These are phyloP conservation scores for Papilio dardanus DNA, from an alignment of 1,140 invertebrate genomes.

Conservation along the genomic window DNA sequence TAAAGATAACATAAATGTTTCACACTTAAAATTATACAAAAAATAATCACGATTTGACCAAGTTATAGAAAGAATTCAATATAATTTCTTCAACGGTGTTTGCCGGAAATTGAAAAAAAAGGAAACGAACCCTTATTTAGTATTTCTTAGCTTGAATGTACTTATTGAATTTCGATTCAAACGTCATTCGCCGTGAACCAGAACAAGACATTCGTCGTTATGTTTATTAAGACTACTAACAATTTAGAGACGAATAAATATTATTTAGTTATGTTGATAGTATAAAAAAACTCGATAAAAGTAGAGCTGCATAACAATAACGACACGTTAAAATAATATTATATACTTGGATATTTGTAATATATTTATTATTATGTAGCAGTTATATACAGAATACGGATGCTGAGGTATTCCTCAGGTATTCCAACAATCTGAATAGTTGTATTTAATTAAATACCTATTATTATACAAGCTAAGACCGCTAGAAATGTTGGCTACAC, in stretches of 20 bases:
- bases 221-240: background rate
- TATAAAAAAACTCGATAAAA: too few species aligned
- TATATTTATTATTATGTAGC: background rate
- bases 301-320: too few species aligned
- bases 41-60: background rate
- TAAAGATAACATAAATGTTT: background rate
- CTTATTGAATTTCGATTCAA: background rate
- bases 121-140: background rate
- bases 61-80: background rate
- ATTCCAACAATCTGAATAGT: background rate
- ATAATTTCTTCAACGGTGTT: background rate
- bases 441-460: background rate
- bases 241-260: too few species aligned
- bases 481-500: background rate
- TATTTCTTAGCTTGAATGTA: background rate
- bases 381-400: background rate
- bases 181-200: background rate
- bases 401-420: background rate
- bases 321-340: background rate
- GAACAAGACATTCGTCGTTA: background rate
- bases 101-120: slow-evolving; percentile 19
- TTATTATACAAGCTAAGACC: background rate
- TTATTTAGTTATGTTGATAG: too few species aligned
- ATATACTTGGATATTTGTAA: too few species aligned
- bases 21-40: background rate